Conservation (phyloP, 2,888 invertebrate species). For the Lasioglossum vierecki region DNA sequence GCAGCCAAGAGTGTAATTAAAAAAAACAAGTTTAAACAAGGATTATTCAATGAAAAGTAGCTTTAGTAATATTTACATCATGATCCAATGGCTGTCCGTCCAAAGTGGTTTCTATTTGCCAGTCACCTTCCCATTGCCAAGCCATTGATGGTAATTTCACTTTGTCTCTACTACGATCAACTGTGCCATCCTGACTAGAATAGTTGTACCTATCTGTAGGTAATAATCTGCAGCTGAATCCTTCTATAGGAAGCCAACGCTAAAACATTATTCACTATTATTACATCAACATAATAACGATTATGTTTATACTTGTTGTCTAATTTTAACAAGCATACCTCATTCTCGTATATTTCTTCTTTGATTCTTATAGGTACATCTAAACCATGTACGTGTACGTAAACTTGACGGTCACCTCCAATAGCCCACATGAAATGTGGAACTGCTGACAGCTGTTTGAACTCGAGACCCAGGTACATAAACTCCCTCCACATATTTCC, state of each 20-base stretch:
- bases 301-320: background rate
- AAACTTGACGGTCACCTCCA: conserved; percentile 96
- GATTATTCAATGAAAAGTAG: background rate
- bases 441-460: conserved; percentile 94
- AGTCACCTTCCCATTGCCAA: conserved; percentile 98
- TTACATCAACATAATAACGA: background rate
- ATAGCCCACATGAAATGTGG: conserved; percentile 96
- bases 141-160: conserved; percentile 96
- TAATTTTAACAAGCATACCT: conserved; percentile 84
- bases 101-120: conserved; percentile 93
- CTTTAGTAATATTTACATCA: conserved; percentile 86
- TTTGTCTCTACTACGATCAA: conserved; percentile 91
- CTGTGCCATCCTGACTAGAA: conserved; percentile 93
- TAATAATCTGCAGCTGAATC: conserved; percentile 92
- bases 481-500: conserved; percentile 94
- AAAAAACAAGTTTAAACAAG: background rate
- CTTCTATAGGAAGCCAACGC: conserved; percentile 96
- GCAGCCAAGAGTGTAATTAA: background rate
- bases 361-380: conserved; percentile 96
- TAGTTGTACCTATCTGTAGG: conserved; percentile 95
- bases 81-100: conserved; percentile 95
- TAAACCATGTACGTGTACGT: conserved; percentile 94
- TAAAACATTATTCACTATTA: conserved; percentile 76
- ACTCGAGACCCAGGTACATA: conserved; percentile 93
- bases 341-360: conserved; percentile 96